Conservation (phyloP, 2,113 vertebrate genomes). For the Trachemys scripta region DNA sequence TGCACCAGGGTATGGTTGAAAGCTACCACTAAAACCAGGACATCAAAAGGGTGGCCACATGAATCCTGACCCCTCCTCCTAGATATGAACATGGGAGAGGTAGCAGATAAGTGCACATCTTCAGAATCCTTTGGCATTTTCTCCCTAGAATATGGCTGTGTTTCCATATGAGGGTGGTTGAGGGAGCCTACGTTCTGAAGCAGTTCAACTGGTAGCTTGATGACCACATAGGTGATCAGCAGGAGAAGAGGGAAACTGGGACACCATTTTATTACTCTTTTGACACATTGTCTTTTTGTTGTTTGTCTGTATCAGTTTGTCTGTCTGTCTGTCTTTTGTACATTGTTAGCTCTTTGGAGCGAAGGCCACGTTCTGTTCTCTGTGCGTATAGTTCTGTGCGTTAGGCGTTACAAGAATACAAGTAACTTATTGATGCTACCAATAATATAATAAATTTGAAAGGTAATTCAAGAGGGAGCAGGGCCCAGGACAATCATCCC, state of each 20-base stretch:
- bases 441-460: background rate
- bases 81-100: background rate
- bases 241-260: background rate
- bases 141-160: background rate
- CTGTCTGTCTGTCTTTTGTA: background rate
- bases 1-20: background rate
- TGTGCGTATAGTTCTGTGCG: background rate
- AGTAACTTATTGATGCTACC: background rate
- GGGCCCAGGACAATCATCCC: accelerated
- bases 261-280: background rate
- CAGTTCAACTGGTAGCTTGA: background rate
- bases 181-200: background rate
- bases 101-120: background rate
- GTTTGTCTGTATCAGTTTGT: background rate
- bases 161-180: background rate
- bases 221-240: background rate
- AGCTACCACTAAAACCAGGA: background rate
- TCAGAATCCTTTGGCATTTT: background rate
- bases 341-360: background rate
- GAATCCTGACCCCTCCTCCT: background rate
- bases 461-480: background rate
- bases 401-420: background rate
- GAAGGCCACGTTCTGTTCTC: background rate
- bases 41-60: background rate
- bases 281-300: background rate